Conservation (phyloP, 2,888 invertebrate genomes). For the Chirona hameri region DNA sequence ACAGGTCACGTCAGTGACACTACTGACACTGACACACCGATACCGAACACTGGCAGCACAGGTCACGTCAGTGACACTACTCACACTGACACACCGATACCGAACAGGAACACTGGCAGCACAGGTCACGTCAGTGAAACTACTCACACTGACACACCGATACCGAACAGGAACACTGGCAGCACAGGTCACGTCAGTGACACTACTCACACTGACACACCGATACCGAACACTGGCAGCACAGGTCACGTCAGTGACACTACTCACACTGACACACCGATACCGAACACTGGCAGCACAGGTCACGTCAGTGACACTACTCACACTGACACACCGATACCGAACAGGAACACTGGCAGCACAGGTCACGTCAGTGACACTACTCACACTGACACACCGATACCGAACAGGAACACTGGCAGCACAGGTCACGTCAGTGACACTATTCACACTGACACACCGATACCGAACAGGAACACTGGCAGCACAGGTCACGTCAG, state of each 20-base stretch:
- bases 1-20: too few relatives aligned
- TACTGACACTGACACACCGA: constrained; percentile 65
- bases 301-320: too few relatives aligned
- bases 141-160: constrained; percentile 88
- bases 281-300: constrained; percentile 72
- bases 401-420: constrained; percentile 87
- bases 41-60: constrained; percentile 72
- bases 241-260: too few relatives aligned
- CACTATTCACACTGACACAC: constrained; percentile 76
- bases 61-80: too few relatives aligned
- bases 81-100: constrained; percentile 96
- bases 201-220: constrained; percentile 76
- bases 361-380: too few relatives aligned
- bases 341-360: constrained; percentile 75
- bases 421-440: too few relatives aligned
- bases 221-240: constrained; percentile 81
- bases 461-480: constrained; percentile 96
- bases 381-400: constrained; percentile 88
- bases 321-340: constrained; percentile 96
- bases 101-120: constrained; percentile 75
- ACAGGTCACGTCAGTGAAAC: too few relatives aligned
- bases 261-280: constrained; percentile 88
- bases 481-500: too few relatives aligned
- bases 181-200: too few relatives aligned
- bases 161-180: constrained; percentile 87